These are phyloP conservation scores for Neolamprologus devosi DNA, from an alignment of 2,113 vertebrate species.

Conservation along the genomic window DNA sequence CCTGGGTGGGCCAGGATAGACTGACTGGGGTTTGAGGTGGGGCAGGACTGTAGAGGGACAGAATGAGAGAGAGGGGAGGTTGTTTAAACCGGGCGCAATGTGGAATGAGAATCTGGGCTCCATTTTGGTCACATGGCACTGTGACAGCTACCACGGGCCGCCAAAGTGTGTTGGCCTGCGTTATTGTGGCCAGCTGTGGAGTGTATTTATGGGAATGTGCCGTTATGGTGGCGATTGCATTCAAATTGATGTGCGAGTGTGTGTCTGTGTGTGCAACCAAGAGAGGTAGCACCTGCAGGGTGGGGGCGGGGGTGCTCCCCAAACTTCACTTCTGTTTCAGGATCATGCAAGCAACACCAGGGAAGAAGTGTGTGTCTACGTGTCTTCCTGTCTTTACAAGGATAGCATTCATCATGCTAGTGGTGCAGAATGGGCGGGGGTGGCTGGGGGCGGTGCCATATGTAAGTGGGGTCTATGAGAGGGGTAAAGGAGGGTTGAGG, in stretches of 20 bases:
- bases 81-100: slow-evolving; percentile 28
- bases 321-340: slow-evolving; percentile 42
- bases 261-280: neutral
- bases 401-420: slow-evolving; percentile 81
- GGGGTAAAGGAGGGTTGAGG: slow-evolving; percentile 53
- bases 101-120: slow-evolving; percentile 2
- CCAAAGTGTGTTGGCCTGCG: slow-evolving; percentile 24
- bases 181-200: slow-evolving; percentile 30
- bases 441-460: neutral
- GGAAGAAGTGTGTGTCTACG: neutral
- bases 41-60: neutral
- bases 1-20: neutral
- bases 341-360: neutral
- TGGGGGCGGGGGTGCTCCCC: neutral
- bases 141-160: slow-evolving; percentile 34
- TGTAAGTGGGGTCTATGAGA: neutral
- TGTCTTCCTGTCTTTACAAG: slow-evolving; percentile 67
- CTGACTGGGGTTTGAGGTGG: slow-evolving; percentile 11
- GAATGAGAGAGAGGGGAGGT: neutral
- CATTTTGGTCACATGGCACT: slow-evolving; percentile 29
- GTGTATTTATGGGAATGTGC: slow-evolving; percentile 28
- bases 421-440: neutral
- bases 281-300: slow-evolving; percentile 45
- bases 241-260: neutral
- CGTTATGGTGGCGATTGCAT: neutral